Percentiles rank a stretch among this genome's conserved stretches.
Conservation (phyloP, 2,888 invertebrate species). For the Cryptocephalus primarius region DNA sequence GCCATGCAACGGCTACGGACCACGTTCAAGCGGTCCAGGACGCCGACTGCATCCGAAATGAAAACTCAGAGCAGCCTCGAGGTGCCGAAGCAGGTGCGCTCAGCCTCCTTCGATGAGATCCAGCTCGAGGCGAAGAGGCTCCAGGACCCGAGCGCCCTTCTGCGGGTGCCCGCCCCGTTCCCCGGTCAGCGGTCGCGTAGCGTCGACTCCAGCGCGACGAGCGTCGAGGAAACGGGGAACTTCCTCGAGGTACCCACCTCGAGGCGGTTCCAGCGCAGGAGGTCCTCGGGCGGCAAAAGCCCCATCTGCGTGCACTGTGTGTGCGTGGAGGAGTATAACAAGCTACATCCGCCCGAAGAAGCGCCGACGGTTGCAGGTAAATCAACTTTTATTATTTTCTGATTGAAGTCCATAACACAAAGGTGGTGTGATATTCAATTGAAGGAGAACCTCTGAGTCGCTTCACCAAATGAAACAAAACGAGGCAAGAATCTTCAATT, state of each 20-base stretch:
- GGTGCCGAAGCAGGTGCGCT: constrained; percentile 82
- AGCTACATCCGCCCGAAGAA: constrained; percentile 39
- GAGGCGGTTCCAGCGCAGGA: constrained; percentile 51
- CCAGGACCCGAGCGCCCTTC: constrained; percentile 37
- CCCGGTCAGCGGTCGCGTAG: constrained; percentile 64
- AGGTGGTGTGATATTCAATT: too few relatives aligned
- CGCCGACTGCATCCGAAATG: constrained; percentile 84
- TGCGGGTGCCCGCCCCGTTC: constrained; percentile 53
- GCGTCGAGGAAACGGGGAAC: constrained; percentile 50
- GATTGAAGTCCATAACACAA: too few relatives aligned
- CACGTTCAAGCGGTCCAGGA: constrained; percentile 78
- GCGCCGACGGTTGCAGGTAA: constrained; percentile 20
- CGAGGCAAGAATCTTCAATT: too few relatives aligned
- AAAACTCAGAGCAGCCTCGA: constrained; percentile 85
- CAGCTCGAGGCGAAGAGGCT: constrained; percentile 65
- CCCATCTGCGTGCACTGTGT: constrained; percentile 64
- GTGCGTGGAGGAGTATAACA: constrained; percentile 63
- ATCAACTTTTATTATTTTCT: too few relatives aligned
- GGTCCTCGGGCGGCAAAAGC: constrained; percentile 53
- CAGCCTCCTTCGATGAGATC: constrained; percentile 84
- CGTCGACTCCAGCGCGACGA: constrained; percentile 62
- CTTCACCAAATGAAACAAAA: too few relatives aligned
- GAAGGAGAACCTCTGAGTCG: too few relatives aligned
- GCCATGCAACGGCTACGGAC: constrained; percentile 69
- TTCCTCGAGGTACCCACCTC: constrained; percentile 38